phyloP scores from a whole-genome alignment of 2,797 vertebrate genomes.

The Saxicola maurus region DNA sequence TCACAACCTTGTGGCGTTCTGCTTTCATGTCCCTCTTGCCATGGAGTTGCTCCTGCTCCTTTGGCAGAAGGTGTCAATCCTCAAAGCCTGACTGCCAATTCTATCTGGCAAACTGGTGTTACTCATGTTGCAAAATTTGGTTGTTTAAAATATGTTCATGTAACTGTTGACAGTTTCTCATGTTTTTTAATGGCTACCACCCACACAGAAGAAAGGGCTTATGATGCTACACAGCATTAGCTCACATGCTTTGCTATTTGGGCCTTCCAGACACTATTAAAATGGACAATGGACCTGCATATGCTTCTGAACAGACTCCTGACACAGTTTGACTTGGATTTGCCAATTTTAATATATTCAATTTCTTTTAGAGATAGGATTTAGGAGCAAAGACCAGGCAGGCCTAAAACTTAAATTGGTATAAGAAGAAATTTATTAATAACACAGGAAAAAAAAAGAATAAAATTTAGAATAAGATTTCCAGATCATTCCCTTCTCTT shows the following conservation, averaged over 20 bases:
- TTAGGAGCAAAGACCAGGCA: no score
- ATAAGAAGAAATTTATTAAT: no score
- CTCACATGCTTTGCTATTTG: not conserved
- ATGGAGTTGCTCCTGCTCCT: not conserved
- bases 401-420: no score
- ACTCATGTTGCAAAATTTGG: not conserved
- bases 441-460: no score
- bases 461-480: no score
- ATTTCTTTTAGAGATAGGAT: no score
- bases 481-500: no score
- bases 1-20: not conserved
- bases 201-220: not conserved
- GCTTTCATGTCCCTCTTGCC: not conserved
- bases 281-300: not conserved
- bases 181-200: not conserved
- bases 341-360: no score
- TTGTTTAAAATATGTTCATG: not conserved
- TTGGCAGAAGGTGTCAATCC: not conserved
- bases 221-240: fast-evolving
- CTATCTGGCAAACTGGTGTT: not conserved
- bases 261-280: not conserved
- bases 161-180: not conserved
- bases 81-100: not conserved
- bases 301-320: not conserved
- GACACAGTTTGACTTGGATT: no score